phyloP scores from a whole-genome alignment of 2,888 invertebrate species.

The Choreutis nemorana region DNA sequence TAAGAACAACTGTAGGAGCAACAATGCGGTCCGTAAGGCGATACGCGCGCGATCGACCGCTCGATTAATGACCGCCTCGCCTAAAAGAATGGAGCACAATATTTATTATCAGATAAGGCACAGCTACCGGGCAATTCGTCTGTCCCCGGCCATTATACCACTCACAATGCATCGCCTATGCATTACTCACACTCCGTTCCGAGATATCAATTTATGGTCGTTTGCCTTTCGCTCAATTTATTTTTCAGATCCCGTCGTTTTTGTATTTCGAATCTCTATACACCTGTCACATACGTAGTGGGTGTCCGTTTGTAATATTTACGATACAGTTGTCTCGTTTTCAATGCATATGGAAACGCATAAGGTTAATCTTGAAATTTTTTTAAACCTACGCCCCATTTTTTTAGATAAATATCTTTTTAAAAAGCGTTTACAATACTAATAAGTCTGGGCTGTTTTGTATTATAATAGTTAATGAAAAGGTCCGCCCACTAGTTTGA shows the following conservation, averaged over 20 bases:
- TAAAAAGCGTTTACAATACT: not conserved
- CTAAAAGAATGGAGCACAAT: constrained; percentile 65
- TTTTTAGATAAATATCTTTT: too few species aligned
- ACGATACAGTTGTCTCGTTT: not conserved
- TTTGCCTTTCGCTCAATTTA: constrained; percentile 25
- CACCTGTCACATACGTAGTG: constrained; percentile 22
- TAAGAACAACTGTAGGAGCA: constrained; percentile 55
- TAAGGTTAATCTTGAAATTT: not conserved
- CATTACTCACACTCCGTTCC: constrained; percentile 51
- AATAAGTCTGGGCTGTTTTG: constrained; percentile 53
- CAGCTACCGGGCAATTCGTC: constrained; percentile 61
- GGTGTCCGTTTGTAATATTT: constrained; percentile 18
- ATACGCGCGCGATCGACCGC: constrained; percentile 57
- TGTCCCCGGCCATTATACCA: constrained; percentile 53
- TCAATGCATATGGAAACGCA: not conserved
- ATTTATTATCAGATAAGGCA: constrained; percentile 64
- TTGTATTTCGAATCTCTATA: constrained; percentile 35
- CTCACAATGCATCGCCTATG: constrained; percentile 41
- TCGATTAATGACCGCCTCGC: constrained; percentile 63
- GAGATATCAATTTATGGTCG: constrained; percentile 49
- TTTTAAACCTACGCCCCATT: too few species aligned
- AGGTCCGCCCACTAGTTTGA: constrained; percentile 49
- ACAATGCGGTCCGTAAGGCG: constrained; percentile 60
- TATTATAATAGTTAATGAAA: constrained; percentile 60
- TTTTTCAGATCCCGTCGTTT: constrained; percentile 35